Evolutionary conservation across 2,113 vertebrate species (phyloP), one percentile per base, ranked within the genome.

Genomic region (Triplophysa rosa): DNA sequence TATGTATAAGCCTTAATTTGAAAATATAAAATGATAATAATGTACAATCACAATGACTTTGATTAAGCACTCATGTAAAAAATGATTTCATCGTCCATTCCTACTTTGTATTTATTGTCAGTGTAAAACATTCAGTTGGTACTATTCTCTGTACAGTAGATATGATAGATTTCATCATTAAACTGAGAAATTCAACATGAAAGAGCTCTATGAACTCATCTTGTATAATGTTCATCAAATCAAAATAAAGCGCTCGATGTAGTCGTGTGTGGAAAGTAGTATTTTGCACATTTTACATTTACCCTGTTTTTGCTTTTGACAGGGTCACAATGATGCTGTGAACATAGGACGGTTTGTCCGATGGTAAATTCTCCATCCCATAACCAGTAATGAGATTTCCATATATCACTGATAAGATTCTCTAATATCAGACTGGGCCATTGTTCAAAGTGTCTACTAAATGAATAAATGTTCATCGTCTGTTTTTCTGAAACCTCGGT

Each of bases 381-480:
- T 67, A 67, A 47, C 56, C 21, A 59, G 26, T 14, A 17, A 17
- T 21, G 2, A 16, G 21, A 83, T 83, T 83, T 80, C 40, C 72
- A 69, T 83, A 65, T 10, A 14, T 17, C 24, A 47, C 8, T 69
- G 77, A 80, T 83, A 81, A 67, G 47, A 16, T 23, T 19, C 49
- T 40, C 29, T 40, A 16, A 42, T 21, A 26, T 21, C n/a, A 59
- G 21, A 26, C 33, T n/a, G 49, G 26, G 16, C 49, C 49, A 52
- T 52, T 52, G 49, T 11, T 45, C 42, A 45, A 12, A 45, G 42
- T 4, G 29, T 4, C 29, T 4, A 4, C 0, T 29, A 29, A 29
- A 4, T 29, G 3, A 29, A 29, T 29, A 29, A 29, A 29, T 4
- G 29, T 29, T 37, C 33, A 37, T 7, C 3, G 33, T 8, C 5